These are phyloP conservation scores for Panthera uncia DNA, from an alignment of 2,113 vertebrate species.

Conservation along the genomic window DNA sequence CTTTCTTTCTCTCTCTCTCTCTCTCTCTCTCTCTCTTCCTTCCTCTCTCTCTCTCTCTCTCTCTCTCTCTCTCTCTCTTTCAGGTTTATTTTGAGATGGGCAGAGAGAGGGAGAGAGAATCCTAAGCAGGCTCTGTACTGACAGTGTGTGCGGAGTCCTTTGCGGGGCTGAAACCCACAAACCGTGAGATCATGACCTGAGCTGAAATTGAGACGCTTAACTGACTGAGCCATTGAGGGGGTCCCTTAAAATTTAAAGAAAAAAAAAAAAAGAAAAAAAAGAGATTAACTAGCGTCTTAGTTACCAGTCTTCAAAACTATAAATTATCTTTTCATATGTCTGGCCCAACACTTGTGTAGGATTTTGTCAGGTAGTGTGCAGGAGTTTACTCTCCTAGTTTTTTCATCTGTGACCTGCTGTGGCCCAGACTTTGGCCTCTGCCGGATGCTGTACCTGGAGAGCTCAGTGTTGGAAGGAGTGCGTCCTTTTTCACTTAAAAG, in stretches of 20 bases:
- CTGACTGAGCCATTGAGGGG: background rate
- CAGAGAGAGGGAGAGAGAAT: background rate
- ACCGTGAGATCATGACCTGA: background rate
- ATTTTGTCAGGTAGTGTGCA: background rate
- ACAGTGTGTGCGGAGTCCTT: background rate
- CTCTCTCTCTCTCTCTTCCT: too few species aligned
- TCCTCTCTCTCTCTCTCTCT: fast-evolving
- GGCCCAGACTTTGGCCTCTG: background rate
- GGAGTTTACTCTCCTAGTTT: background rate
- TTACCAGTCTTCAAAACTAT: background rate
- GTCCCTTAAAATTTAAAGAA: background rate
- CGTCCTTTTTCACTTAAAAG: background rate
- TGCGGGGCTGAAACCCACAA: background rate
- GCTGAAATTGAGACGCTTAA: background rate
- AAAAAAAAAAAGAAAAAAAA: background rate
- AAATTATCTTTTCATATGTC: background rate
- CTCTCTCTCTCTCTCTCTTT: too few species aligned
- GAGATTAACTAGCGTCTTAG: background rate
- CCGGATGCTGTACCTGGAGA: background rate
- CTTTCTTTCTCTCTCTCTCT: background rate
- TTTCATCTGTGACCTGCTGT: background rate
- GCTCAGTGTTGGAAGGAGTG: background rate
- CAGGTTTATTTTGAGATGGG: background rate
- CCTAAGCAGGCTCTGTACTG: background rate
- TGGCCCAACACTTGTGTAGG: background rate